Base-by-base conservation (phyloP, 2,113 vertebrate species). In the Stercorarius parasiticus region DNA sequence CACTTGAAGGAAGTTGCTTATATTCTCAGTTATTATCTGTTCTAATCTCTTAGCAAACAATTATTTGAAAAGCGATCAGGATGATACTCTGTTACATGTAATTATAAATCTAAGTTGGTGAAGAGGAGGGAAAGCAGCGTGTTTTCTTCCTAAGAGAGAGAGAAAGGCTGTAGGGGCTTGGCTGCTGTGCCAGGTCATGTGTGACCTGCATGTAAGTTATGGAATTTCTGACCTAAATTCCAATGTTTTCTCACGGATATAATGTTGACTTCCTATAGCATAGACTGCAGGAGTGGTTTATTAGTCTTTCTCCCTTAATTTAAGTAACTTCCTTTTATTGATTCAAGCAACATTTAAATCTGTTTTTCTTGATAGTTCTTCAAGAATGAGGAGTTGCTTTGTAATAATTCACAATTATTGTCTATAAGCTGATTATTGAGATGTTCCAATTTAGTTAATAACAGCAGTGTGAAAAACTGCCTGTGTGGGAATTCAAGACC, bases 191-290 rank as follows among this genome's bases (percentile, higher is more conserved):
- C 73, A 85, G 62, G 86, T 97, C 92, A 86, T 92, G 94, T 92
- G 91, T 96, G 89, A 84, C 77, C 40, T 82, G 18, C n/a, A 80
- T 88, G 38, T 43, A 90, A 62, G 42, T 90, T 88, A 70, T 13
- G 85, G 93, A 91, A 94, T 94, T 95, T 93, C 82, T 94, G 96
- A 94, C 95, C 96, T 62, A 86, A 86, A 95, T 93, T 93, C 92
- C 95, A 80, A 1, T 72, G 61, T 74, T 94, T 93, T 87, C 91
- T 82, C n/a, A 15, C 58, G 69, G 81, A 32, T 93, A 73, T 90
- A 74, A 93, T 70, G 49, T 40, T 86, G 65, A 61, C 62, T 95
- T 84, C 42, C 77, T 79, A 40, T 56, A 94, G 65, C 22, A 52
- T 0, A n/a, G 47, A 2, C 43, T 84, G 47, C 69, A 50, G 71